Evolutionary conservation across 2,797 vertebrate species (phyloP).

Genomic region (Bryconaethiops microstoma): DNA sequence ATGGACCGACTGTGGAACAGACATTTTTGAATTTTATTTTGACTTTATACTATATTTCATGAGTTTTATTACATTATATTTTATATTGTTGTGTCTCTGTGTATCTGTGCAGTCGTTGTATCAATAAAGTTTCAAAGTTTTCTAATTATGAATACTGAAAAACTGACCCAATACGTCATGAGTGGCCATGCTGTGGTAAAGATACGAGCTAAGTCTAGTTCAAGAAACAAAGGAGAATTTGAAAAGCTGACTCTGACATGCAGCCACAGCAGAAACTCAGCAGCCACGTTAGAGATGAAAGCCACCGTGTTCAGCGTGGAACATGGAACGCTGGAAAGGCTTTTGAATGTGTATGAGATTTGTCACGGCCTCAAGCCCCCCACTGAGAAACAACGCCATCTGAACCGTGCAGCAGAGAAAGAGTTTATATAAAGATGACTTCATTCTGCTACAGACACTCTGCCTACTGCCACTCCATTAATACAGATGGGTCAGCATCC

Average conservation of each 20-base stretch:
- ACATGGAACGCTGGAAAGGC: constrained; percentile 29
- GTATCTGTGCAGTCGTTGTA: no score
- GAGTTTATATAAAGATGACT: neutral
- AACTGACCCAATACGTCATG: neutral
- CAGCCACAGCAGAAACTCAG: neutral
- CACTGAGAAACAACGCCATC: constrained; percentile 6
- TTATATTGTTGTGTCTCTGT: no score
- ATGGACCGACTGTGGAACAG: no score
- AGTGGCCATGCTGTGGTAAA: neutral
- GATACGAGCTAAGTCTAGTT: neutral
- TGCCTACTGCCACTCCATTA: constrained; percentile 5
- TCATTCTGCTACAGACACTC: constrained; percentile 23
- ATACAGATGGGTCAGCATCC: constrained; percentile 15
- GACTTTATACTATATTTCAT: no score
- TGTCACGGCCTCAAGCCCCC: constrained; percentile 33
- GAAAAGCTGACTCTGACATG: neutral
- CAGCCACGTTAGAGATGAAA: constrained; percentile 7
- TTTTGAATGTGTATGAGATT: constrained; percentile 28
- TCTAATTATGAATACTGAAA: no score
- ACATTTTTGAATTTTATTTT: no score
- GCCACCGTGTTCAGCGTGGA: constrained; percentile 30
- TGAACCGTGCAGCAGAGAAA: neutral
- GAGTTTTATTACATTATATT: no score
- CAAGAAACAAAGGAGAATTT: neutral
- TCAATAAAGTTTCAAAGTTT: no score